Evolutionary conservation across 2,797 vertebrate genomes (phyloP), one percentile per base, ranked within the genome.

Genomic region (Odontamblyopus lacepedii): DNA sequence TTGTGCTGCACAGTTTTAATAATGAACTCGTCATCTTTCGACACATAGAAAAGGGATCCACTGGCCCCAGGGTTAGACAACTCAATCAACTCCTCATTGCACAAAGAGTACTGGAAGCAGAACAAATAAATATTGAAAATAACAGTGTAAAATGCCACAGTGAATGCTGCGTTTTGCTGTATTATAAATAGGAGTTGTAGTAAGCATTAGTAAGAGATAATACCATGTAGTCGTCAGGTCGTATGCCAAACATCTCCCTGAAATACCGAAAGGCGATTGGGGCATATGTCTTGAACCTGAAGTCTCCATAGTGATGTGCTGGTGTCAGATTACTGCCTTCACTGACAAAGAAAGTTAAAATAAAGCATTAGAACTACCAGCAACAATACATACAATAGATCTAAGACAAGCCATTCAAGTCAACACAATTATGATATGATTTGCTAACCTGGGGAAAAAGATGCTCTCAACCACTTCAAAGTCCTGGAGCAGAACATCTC

Each of bases 1-100:
- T 99, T 99, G 93, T 98, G 96, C 84, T 98, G 97, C 67, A 98
- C 96, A 0, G 97, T 99, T 84, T 99, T 99, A 79, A 99, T 96
- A 80, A 99, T 98, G 80, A 96, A 99, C 77, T 99, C 97, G 0
- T 99, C 98, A 0, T 99, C 98, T 0, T 92, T 94, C 64, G 97
- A 96, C n/a, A 99, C 94, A 2, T 98, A 99, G 91, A 99, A 99
- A 4, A 99, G 85, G 13, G 98, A 99, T 0, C 98, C 98, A 1
- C 97, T 98, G 77, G 97, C 98, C 0, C 98, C 98, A 0, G 98
- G 95, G 89, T 94, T 99, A 1, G 94, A 97, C 18, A 99, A 93
- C 83, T 99, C 98, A 0, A 99, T 98, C 75, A 98, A 93, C 0
- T 94, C 60, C 38, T 98, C 96, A 0, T 84, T 97, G 78, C 98